Conservation (phyloP, 2,888 invertebrate genomes). For the Drosophila subquinaria region DNA sequence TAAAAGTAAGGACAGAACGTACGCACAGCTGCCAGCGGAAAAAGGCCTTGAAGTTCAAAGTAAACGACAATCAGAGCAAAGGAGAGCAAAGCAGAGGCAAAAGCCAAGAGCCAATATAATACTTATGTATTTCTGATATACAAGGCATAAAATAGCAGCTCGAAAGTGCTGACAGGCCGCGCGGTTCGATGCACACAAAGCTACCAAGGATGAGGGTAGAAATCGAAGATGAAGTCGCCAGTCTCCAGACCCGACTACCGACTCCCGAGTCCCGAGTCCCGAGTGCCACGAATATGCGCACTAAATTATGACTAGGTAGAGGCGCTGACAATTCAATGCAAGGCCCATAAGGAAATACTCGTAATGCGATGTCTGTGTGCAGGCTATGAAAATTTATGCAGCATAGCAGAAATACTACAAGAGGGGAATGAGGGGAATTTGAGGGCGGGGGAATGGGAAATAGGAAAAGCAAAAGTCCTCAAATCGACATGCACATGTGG, state of each 20-base stretch:
- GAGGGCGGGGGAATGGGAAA: constrained; percentile 1
- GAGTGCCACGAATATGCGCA: constrained; percentile 50
- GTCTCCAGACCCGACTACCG: constrained; percentile 17
- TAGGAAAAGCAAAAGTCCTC: constrained; percentile 53
- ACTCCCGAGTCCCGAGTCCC: constrained; percentile 22
- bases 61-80: constrained; percentile 65
- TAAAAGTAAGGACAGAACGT: constrained; percentile 31
- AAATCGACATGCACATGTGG: constrained; percentile 61
- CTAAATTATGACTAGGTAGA: constrained; percentile 79
- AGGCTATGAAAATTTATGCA: constrained; percentile 72
- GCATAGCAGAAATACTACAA: constrained; percentile 33
- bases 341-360: constrained; percentile 69
- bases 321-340: constrained; percentile 79
- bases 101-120: constrained; percentile 52
- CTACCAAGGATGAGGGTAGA: constrained; percentile 44
- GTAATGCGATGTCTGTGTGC: constrained; percentile 37
- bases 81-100: constrained; percentile 10
- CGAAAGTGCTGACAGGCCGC: constrained; percentile 64
- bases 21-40: constrained; percentile 42
- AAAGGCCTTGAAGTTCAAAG: constrained; percentile 63
- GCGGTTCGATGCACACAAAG: constrained; percentile 39
- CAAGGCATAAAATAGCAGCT: constrained; percentile 56
- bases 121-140: constrained; percentile 38
- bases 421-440: not conserved
- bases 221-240: constrained; percentile 51